Conservation (phyloP, 1,140 invertebrate species). For the Dreissena polymorpha region DNA sequence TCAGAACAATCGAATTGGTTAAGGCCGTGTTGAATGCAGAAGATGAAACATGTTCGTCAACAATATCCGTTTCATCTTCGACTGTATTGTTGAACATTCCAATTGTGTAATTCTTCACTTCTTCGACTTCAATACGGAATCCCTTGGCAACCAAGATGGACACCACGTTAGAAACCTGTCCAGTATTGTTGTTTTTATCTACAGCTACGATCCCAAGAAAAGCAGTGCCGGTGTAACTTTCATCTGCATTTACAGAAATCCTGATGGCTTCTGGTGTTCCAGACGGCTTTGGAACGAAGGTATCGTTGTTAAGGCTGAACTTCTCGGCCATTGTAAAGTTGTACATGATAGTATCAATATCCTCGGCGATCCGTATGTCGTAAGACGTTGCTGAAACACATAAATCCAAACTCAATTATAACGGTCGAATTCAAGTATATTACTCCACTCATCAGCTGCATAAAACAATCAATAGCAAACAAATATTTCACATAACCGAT, state of each 20-base stretch:
- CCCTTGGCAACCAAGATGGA: slow-evolving; percentile 4
- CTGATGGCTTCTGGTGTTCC: background rate
- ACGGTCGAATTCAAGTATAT: too few species aligned
- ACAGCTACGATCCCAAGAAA: slow-evolving; percentile 6
- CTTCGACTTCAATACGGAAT: slow-evolving; percentile 4
- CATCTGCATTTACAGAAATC: background rate
- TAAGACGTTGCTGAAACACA: background rate
- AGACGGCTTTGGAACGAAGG: background rate
- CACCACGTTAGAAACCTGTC: slow-evolving; percentile 15
- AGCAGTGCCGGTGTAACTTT: background rate
- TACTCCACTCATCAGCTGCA: too few species aligned
- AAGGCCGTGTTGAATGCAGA: too few species aligned
- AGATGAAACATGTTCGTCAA: too few species aligned
- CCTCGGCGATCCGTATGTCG: slow-evolving; percentile 1
- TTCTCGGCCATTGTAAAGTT: background rate
- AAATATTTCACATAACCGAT: too few species aligned
- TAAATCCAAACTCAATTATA: too few species aligned
- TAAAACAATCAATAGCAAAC: too few species aligned
- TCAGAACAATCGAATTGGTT: too few species aligned
- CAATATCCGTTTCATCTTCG: too few species aligned
- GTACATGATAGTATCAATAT: background rate
- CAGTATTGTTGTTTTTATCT: background rate
- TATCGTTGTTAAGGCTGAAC: background rate
- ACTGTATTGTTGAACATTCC: too few species aligned
- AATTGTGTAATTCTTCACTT: background rate